A percentile compares a stretch with the other conserved stretches of the same genome.
Evolutionary conservation across 92 coral and sea anemone species (phyloP).

Genomic region (Actinostola sp.): DNA sequence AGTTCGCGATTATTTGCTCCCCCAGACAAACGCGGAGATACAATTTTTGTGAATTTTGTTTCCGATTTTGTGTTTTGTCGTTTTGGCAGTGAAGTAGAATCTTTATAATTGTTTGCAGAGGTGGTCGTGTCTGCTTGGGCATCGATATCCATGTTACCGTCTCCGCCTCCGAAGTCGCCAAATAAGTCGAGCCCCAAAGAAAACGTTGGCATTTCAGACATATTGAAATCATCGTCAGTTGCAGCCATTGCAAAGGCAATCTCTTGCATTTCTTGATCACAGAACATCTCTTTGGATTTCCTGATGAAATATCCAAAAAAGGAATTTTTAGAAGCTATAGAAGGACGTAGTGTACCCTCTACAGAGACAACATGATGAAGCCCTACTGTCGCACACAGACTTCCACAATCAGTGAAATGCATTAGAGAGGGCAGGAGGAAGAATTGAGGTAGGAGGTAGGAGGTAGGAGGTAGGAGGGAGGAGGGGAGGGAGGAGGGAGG

Average conservation of each 20-base stretch:
- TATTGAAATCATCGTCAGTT: slow-evolving; percentile 74
- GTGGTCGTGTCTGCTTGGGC: neutral
- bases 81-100: neutral
- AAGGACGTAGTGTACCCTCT: too few relatives aligned
- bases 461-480: too few relatives aligned
- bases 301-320: neutral
- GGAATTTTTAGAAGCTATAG: too few relatives aligned
- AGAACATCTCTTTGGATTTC: slow-evolving; percentile 6
- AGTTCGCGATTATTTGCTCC: neutral
- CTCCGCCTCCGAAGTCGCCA: neutral
- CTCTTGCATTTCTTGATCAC: slow-evolving; percentile 62
- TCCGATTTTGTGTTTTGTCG: slow-evolving; percentile 2
- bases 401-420: too few relatives aligned
- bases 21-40: slow-evolving; percentile 6
- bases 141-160: neutral
- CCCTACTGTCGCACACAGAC: too few relatives aligned
- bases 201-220: slow-evolving; percentile 71
- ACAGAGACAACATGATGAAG: too few relatives aligned
- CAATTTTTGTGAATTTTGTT: slow-evolving; percentile 22
- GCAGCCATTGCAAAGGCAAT: slow-evolving; percentile 82
- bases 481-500: too few relatives aligned
- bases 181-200: slow-evolving; percentile 66
- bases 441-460: too few relatives aligned
- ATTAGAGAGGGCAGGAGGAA: too few relatives aligned
- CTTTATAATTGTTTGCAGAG: neutral